phyloP scores from a whole-genome alignment of 1,140 invertebrate genomes.

The Lethrus apterus region DNA sequence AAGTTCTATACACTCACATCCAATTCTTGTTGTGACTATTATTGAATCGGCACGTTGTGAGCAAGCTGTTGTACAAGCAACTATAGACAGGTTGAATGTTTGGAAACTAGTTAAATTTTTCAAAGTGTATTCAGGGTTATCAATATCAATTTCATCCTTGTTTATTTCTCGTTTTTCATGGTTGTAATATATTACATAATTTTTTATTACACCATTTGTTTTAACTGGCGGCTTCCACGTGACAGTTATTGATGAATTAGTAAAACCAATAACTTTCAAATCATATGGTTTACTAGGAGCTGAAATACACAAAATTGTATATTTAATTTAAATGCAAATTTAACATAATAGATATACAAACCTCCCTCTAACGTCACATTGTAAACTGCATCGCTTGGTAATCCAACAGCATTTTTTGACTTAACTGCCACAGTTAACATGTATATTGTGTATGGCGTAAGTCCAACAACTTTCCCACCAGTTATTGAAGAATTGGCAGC shows the following conservation, averaged over 20 bases:
- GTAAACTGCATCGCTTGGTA: conserved; percentile 56
- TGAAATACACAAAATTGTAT: conserved; percentile 21
- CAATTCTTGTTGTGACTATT: conserved; percentile 50
- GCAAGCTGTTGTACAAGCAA: conserved; percentile 64
- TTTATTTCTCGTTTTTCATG: conserved; percentile 15
- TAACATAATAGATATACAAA: conserved; percentile 29
- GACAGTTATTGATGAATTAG: conserved; percentile 57
- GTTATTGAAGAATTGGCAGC: conserved; percentile 2
- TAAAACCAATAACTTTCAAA: conserved; percentile 53
- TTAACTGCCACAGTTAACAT: conserved; percentile 63
- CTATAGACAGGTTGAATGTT: conserved; percentile 58
- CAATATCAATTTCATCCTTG: conserved; percentile 25
- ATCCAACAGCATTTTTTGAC: conserved; percentile 60
- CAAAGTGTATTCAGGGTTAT: conserved; percentile 24
- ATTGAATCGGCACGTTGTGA: conserved; percentile 46
- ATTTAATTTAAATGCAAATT: conserved; percentile 11
- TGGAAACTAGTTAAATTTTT: conserved; percentile 44
- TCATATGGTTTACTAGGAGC: conserved; percentile 50
- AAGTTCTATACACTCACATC: conserved; percentile 40
- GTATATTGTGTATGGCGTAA: conserved; percentile 75
- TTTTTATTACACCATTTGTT: conserved; percentile 65
- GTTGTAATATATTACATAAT: conserved; percentile 58
- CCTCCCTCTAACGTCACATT: conserved; percentile 69
- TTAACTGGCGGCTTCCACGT: conserved; percentile 60
- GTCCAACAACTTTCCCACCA: conserved; percentile 26